These are phyloP conservation scores for Ceratina japonica DNA, from an alignment of 1,140 invertebrate species.

Conservation along the genomic window DNA sequence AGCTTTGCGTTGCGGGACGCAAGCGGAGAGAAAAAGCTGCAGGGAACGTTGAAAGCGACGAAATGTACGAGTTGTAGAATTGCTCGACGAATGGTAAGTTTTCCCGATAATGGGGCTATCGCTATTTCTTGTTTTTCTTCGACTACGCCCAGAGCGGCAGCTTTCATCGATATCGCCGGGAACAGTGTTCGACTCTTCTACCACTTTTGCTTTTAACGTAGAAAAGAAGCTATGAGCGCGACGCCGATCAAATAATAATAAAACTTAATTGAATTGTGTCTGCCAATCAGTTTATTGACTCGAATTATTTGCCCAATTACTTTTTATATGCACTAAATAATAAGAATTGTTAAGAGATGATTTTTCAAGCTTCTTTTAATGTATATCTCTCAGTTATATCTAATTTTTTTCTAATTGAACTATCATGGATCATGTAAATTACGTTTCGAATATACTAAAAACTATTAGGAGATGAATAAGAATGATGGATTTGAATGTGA, in stretches of 20 bases:
- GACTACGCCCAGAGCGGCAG: not conserved
- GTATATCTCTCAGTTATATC: too few species aligned
- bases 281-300: too few species aligned
- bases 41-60: not conserved
- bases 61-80: conserved; percentile 38
- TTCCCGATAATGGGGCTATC: conserved; percentile 58
- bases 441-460: too few species aligned
- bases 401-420: too few species aligned
- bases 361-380: too few species aligned
- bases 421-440: too few species aligned
- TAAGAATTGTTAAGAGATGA: too few species aligned
- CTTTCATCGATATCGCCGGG: conserved; percentile 9
- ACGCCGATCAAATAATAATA: not conserved
- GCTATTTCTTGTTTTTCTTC: conserved; percentile 30
- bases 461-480: too few species aligned
- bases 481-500: too few species aligned
- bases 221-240: not conserved
- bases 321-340: too few species aligned
- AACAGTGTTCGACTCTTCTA: conserved; percentile 12
- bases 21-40: not conserved
- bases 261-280: not conserved
- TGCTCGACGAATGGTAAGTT: conserved; percentile 57
- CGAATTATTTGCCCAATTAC: too few species aligned
- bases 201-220: not conserved
- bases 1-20: not conserved